Base-by-base conservation (phyloP, 1,140 invertebrate genomes). In the Pseudomyrmex sp. region DNA sequence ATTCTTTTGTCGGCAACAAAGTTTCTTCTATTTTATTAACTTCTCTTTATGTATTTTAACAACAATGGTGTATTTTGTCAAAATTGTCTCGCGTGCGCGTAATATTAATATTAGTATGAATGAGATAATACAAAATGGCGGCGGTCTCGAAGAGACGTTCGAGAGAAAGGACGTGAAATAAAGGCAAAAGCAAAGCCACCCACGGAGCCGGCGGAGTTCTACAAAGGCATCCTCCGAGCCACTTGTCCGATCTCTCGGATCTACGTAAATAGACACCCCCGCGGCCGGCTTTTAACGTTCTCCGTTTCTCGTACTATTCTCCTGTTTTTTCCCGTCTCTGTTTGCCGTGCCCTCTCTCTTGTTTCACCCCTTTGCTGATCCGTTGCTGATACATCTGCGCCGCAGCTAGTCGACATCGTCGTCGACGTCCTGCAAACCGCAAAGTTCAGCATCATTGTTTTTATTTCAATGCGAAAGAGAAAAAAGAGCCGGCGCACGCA, bases 161-260 rank as follows among this genome's bases (percentile, higher is more conserved):
- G 15, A 61, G 44, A 58, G 48, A 46, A 58, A 58, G 68, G 62
- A 58, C 18, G 68, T 44, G 56, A 12, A 59, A 58, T 72, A 35
- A 70, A 73, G 77, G 65, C 35, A 52, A 72, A 63, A 73, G 52
- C 23, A 63, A 35, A 85, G 77, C 77, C 83, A 85, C 83, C 83
- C 83, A 85, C 77, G 79, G 61, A 54, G 77, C 79, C 54, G 83
- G 80, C 83, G 52, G 70, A 74, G 62, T 83, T 35, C 80, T 63
- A 85, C 83, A 85, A 85, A 85, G 83, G 83, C 68, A 62, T 35
- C 56, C 77, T 50, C 74, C 68, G 59, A 65, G 85, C 82, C 88
- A 89, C 88, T 89, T 89, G 88, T 89, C 87, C 88, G 87, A 86
- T 89, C 88, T 88, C 87, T 84, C 59, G 87, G 88, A 89, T 89